Evolutionary conservation across 1,140 invertebrate genomes (phyloP).

Genomic region (Acyrthosiphon pisum): DNA sequence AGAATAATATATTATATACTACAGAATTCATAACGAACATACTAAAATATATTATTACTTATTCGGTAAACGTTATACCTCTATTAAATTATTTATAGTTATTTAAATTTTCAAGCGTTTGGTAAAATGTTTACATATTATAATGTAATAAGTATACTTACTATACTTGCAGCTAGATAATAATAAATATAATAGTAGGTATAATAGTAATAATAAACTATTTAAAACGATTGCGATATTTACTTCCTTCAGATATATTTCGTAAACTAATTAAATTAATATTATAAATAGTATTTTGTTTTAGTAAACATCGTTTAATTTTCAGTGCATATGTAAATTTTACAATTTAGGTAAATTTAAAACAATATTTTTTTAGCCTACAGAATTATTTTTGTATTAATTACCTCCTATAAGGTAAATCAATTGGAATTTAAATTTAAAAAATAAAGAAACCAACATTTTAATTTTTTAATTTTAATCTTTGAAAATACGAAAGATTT

Average conservation of each 20-base stretch:
- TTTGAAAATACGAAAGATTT: no score
- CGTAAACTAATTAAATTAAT: neutral
- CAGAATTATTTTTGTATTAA: neutral
- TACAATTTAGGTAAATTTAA: neutral
- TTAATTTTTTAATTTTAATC: no score
- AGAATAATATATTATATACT: no score
- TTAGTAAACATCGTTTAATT: neutral
- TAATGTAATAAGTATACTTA: neutral
- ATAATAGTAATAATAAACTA: neutral
- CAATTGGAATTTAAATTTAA: no score
- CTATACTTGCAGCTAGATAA: neutral
- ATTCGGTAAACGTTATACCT: no score
- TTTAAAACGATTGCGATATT: neutral
- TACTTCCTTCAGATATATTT: neutral
- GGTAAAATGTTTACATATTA: neutral
- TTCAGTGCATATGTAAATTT: neutral
- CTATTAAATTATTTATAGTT: neutral
- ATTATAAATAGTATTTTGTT: conserved; percentile 6
- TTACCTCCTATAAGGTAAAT: no score
- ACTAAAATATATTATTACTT: no score
- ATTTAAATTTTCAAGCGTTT: neutral
- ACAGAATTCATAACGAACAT: no score
- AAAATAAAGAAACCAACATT: no score
- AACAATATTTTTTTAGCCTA: neutral
- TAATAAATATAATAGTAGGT: no score